A percentile compares a stretch with the other conserved stretches of the same genome.
phyloP scores from a whole-genome alignment of 2,797 vertebrate species.

The Sciaenops ocellatus region DNA sequence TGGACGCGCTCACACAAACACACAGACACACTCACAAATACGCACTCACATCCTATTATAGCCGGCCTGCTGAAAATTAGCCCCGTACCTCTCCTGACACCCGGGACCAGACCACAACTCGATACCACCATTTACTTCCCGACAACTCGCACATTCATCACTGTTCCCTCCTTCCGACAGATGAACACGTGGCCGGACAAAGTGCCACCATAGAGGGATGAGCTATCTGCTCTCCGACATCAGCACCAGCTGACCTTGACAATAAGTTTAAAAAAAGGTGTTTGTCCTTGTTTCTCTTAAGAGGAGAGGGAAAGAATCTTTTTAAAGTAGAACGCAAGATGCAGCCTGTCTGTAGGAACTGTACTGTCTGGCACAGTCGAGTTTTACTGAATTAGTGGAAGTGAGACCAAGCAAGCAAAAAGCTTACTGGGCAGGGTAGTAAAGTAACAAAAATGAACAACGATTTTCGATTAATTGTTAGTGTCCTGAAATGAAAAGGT shows the following conservation, averaged over 20 bases:
- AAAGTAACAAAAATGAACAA: conserved; percentile 8
- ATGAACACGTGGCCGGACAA: conserved; percentile 53
- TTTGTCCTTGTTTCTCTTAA: conserved; percentile 45
- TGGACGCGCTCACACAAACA: conserved; percentile 62
- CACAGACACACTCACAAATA: conserved; percentile 60
- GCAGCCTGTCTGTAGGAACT: conserved; percentile 10
- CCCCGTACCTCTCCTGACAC: conserved; percentile 73
- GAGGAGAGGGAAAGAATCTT: background rate
- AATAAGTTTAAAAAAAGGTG: conserved; percentile 11
- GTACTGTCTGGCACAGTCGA: background rate
- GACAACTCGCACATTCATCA: conserved; percentile 80
- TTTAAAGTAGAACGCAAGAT: background rate
- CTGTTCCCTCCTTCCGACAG: conserved; percentile 56
- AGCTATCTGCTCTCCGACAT: conserved; percentile 56
- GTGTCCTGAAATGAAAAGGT: conserved; percentile 20
- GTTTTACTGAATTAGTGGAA: background rate
- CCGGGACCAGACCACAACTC: conserved; percentile 72
- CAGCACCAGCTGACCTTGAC: conserved; percentile 66
- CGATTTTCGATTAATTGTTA: conserved; percentile 13
- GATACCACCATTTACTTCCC: conserved; percentile 80
- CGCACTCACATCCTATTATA: conserved; percentile 77
- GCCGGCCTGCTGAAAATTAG: conserved; percentile 76
- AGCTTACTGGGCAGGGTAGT: background rate
- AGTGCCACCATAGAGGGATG: conserved; percentile 51
- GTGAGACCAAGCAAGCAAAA: background rate